These are phyloP conservation scores for Seira musarum DNA, from an alignment of 2,888 invertebrate species.

Conservation along the genomic window DNA sequence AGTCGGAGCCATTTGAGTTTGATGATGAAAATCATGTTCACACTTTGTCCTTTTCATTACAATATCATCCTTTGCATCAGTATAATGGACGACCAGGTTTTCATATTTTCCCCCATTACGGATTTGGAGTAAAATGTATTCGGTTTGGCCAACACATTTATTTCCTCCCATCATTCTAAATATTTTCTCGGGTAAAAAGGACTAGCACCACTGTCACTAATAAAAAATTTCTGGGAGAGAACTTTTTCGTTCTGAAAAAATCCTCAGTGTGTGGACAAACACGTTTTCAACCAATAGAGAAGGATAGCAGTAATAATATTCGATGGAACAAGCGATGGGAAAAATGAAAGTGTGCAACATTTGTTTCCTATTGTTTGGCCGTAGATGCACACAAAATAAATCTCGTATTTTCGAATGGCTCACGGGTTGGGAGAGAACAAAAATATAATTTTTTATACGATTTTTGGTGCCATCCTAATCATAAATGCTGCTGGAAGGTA, in stretches of 20 bases:
- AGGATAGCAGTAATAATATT: constrained; percentile 5
- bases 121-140: constrained; percentile 8
- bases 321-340: constrained; percentile 53
- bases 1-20: constrained; percentile 59
- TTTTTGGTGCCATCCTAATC: too few species aligned
- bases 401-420: too few species aligned
- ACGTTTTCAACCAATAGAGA: not conserved
- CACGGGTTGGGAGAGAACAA: too few species aligned
- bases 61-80: not conserved
- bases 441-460: too few species aligned
- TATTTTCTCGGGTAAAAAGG: too few species aligned
- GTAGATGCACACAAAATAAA: too few species aligned
- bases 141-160: constrained; percentile 9
- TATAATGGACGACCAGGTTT: not conserved
- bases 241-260: constrained; percentile 1
- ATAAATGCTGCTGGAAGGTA: too few species aligned
- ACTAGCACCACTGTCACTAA: not conserved
- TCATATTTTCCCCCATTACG: too few species aligned
- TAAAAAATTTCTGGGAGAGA: constrained; percentile 4
- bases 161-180: constrained; percentile 31
- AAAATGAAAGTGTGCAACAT: constrained; percentile 57
- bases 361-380: constrained; percentile 56
- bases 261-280: not conserved
- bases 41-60: constrained; percentile 47
- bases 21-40: constrained; percentile 64